Conservation (phyloP, 53 echinoderm and acorn worm species). For the Paracentrotus lividus region DNA sequence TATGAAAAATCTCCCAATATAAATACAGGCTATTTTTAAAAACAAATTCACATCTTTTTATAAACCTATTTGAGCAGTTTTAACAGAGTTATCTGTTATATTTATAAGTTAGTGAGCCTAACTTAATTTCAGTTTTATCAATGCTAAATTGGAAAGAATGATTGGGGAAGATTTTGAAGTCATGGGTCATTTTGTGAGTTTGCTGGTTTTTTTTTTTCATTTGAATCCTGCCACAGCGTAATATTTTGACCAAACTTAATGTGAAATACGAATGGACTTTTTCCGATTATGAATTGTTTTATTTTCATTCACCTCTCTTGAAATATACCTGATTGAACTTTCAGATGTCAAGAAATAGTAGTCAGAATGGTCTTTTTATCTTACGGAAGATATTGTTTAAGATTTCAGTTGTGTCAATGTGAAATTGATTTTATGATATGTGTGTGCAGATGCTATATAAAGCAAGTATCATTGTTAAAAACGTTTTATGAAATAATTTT, state of each 20-base stretch:
- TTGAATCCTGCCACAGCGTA: conserved; percentile 4
- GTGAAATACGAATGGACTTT: not conserved
- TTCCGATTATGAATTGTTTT: not conserved
- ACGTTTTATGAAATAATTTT: too few species aligned
- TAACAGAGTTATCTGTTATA: not conserved
- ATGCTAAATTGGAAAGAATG: not conserved
- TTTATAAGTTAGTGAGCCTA: not conserved
- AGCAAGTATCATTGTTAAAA: not conserved
- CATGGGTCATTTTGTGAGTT: not conserved
- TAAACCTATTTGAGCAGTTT: too few species aligned
- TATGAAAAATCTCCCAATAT: not conserved
- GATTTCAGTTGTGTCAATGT: not conserved
- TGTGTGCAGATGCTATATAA: not conserved
- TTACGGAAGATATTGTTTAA: not conserved
- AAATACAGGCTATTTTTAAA: too few species aligned
- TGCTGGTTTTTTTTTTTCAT: not conserved
- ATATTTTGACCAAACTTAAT: conserved; percentile 30
- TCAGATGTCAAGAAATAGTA: not conserved
- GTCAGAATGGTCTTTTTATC: not conserved
- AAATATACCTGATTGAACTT: conserved; percentile 24
- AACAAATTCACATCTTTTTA: too few species aligned
- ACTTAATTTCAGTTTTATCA: not conserved
- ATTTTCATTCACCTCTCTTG: not conserved
- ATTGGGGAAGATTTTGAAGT: not conserved
- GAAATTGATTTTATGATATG: conserved; percentile 28